Base-by-base conservation (phyloP, 2,888 invertebrate genomes). In the Lacanobia oleracea region DNA sequence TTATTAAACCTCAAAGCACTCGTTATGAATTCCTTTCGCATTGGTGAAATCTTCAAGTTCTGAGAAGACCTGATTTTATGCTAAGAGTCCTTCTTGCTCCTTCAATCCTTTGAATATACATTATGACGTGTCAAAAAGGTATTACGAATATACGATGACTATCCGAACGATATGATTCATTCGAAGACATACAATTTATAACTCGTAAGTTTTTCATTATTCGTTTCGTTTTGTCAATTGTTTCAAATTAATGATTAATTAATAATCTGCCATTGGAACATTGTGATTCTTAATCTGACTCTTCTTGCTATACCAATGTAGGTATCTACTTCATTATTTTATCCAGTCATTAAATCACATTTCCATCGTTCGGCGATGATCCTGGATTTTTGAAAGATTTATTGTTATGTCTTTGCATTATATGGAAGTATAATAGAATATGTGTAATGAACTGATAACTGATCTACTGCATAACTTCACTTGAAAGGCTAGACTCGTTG, bases 151-250 rank as follows among this genome's bases (percentile, higher is more conserved):
- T 37, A 56, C 4, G 10, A 40, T 9, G 33, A 12, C 10, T 21
- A 45, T 56, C 48, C 18, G 14, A 57, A 54, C 27, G 51, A 48
- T 54, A 77, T 81, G 82, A 77, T 45, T 77, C 77, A 77, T 37
- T 72, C 5, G 10, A 51, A 12, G 37, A 21, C 50, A n/a, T 21
- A n/a, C 12, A 21, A 50, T 43, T n/a, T 23, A 37, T n/a, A 33
- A 56, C 48, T 43, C 2, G 1, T 16, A 23, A 70, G 12, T 54
- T 23, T 56, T 18, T 69, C 9, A 51, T 33, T 37, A n/a, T 43
- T 56, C 7, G 33, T 16, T 56, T n/a, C 10, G 6, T 54, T 48
- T 56, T 40, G 40, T 1, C 21, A 50, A 57, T 62, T 40, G 18
- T 75, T 48, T 75, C 10, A 48, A 43, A 48, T 48, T 23, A 65